These are phyloP conservation scores for Anthophora plumipes DNA, from an alignment of 2,888 invertebrate species.

Conservation along the genomic window DNA sequence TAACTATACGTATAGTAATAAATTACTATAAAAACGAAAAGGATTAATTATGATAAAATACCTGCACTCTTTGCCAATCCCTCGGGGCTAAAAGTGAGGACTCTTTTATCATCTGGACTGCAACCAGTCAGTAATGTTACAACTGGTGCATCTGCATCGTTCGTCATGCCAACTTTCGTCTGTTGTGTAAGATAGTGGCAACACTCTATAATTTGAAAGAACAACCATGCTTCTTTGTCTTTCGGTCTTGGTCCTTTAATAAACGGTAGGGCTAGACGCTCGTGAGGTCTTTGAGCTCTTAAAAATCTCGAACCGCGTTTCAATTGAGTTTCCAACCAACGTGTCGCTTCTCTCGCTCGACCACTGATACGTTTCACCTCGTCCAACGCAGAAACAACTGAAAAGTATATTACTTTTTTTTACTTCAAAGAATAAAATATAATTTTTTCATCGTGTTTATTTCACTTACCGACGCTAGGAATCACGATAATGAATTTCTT, in stretches of 20 bases:
- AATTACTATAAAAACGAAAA: neutral
- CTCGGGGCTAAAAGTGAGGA: slow-evolving; percentile 88
- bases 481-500: slow-evolving; percentile 95
- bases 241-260: slow-evolving; percentile 92
- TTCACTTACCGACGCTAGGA: slow-evolving; percentile 92
- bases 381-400: slow-evolving; percentile 95
- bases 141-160: slow-evolving; percentile 86
- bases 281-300: slow-evolving; percentile 94
- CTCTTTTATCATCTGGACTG: slow-evolving; percentile 86
- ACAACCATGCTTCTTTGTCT: slow-evolving; percentile 90
- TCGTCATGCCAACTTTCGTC: slow-evolving; percentile 80
- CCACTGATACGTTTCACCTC: slow-evolving; percentile 94
- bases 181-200: slow-evolving; percentile 90
- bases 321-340: slow-evolving; percentile 96
- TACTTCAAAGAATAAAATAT: neutral
- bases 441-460: neutral
- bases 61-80: slow-evolving; percentile 91
- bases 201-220: slow-evolving; percentile 93
- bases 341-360: slow-evolving; percentile 95
- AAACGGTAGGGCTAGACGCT: slow-evolving; percentile 90
- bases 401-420: slow-evolving; percentile 17
- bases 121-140: slow-evolving; percentile 92
- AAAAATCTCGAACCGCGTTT: slow-evolving; percentile 94
- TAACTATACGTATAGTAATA: neutral
- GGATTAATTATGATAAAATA: slow-evolving; percentile 63